Evolutionary conservation across 1,140 invertebrate species (phyloP).

Genomic region (Bombus breviceps): DNA sequence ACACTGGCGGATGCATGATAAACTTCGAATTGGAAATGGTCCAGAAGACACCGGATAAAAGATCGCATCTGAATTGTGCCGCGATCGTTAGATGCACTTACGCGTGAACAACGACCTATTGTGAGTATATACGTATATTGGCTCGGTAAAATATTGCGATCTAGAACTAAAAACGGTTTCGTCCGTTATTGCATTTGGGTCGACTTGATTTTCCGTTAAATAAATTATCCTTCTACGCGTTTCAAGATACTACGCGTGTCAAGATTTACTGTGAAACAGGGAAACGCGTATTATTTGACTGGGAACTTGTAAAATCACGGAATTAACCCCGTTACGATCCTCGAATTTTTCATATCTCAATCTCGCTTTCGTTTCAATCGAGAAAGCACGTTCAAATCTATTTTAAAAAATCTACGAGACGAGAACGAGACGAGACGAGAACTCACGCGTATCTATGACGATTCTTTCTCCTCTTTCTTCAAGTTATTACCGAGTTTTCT

Average conservation of each 20-base stretch:
- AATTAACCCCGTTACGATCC: too few relatives aligned
- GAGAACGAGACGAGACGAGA: too few relatives aligned
- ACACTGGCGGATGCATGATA: not conserved
- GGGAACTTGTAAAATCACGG: too few relatives aligned
- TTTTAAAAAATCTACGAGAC: too few relatives aligned
- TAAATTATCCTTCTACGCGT: not conserved
- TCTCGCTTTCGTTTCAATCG: too few relatives aligned
- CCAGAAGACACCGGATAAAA: slow-evolving; percentile 49
- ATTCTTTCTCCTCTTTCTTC: too few relatives aligned
- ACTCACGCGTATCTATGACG: too few relatives aligned
- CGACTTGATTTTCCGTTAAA: not conserved
- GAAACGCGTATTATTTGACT: too few relatives aligned
- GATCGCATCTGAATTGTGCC: slow-evolving; percentile 34
- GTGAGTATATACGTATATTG: slow-evolving; percentile 63
- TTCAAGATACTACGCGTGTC: not conserved
- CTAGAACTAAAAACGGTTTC: slow-evolving; percentile 18
- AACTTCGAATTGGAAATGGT: slow-evolving; percentile 45
- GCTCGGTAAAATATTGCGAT: slow-evolving; percentile 31
- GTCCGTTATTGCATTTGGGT: not conserved
- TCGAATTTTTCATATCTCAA: too few relatives aligned
- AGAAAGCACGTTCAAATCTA: too few relatives aligned
- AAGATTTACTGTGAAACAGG: too few relatives aligned
- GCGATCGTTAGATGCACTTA: slow-evolving; percentile 16
- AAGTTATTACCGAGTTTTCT: too few relatives aligned
- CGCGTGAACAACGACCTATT: slow-evolving; percentile 46